Conservation (phyloP, 1,140 invertebrate genomes). For the Glossosoma conforme region DNA sequence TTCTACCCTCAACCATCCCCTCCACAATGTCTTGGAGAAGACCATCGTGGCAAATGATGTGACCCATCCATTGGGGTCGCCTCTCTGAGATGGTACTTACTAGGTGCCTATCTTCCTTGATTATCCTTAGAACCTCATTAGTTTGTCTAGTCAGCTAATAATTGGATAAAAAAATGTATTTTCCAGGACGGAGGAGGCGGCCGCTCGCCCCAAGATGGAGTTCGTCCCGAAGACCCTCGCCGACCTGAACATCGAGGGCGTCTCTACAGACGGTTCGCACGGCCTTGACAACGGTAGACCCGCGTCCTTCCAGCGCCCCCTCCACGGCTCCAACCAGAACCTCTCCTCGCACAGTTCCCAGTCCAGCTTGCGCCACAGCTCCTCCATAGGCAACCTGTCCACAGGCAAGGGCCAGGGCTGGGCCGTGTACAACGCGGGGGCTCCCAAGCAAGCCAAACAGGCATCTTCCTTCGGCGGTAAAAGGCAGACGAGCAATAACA, state of each 20-base stretch:
- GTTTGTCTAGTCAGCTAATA: constrained; percentile 18
- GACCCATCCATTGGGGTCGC: no score
- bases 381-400: constrained; percentile 41
- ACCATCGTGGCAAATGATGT: no score
- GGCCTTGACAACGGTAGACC: constrained; percentile 49
- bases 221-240: constrained; percentile 90
- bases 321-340: constrained; percentile 43
- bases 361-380: constrained; percentile 36
- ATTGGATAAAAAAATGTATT: no score
- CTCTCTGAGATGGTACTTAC: no score
- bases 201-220: constrained; percentile 79
- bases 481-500: constrained; percentile 25
- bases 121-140: no score
- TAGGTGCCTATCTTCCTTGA: no score
- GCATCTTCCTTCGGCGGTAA: constrained; percentile 20
- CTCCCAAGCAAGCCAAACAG: no score
- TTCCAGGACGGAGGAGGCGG: constrained; percentile 83
- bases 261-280: constrained; percentile 30
- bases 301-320: constrained; percentile 31
- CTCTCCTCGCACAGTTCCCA: constrained; percentile 33
- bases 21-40: no score
- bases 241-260: constrained; percentile 77
- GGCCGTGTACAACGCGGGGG: constrained; percentile 22
- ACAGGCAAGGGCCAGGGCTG: constrained; percentile 25
- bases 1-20: no score